phyloP scores from a whole-genome alignment of 2,797 vertebrate genomes.

The Podarcis lilfordi region DNA sequence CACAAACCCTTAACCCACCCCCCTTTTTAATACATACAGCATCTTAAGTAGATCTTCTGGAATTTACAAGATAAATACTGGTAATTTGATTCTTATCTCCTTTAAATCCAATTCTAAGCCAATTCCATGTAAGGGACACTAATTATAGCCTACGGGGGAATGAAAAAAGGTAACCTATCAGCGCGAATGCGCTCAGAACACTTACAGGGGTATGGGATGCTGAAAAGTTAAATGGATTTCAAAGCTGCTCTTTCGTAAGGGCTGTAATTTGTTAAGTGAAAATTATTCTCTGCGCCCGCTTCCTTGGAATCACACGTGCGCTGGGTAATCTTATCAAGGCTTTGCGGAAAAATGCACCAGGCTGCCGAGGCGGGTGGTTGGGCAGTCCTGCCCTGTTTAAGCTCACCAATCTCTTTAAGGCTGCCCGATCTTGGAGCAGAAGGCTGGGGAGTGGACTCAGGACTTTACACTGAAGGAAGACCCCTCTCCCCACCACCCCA shows the following conservation, averaged over 20 bases:
- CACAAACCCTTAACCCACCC: too few species aligned
- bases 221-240: constrained; percentile 76
- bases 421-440: background rate
- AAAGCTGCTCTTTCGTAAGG: constrained; percentile 60
- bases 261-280: constrained; percentile 65
- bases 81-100: constrained; percentile 85
- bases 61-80: constrained; percentile 87
- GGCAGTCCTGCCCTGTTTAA: accelerated
- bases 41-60: constrained; percentile 81
- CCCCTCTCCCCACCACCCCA: accelerated
- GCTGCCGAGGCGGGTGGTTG: background rate
- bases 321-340: background rate
- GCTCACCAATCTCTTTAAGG: background rate
- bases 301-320: background rate
- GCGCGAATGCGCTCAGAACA: constrained; percentile 55
- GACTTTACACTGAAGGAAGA: background rate
- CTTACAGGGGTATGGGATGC: constrained; percentile 73
- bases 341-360: accelerated
- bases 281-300: constrained; percentile 35
- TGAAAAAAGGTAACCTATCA: constrained; percentile 78
- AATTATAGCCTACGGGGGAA: constrained; percentile 80
- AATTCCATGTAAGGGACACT: constrained; percentile 83
- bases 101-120: constrained; percentile 84
- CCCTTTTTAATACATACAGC: constrained; percentile 72
- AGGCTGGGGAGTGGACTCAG: background rate